A percentile compares a stretch with the other conserved stretches of the same genome.
phyloP scores from a whole-genome alignment of 2,797 vertebrate species.

The Acanthis flammea region DNA sequence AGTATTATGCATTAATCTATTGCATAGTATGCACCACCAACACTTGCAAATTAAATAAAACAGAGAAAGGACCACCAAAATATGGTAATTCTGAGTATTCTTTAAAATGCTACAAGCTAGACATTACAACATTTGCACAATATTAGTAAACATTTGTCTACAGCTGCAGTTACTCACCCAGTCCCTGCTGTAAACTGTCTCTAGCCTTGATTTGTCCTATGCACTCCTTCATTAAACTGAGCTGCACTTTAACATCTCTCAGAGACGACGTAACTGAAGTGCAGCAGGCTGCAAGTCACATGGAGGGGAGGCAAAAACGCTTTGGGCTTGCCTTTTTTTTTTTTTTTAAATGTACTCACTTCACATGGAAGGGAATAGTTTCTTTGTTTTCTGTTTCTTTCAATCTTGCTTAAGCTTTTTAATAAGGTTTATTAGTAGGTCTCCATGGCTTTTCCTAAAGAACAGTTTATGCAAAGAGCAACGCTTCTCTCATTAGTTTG shows the following conservation, averaged over 20 bases:
- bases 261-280: conserved; percentile 48
- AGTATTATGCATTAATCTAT: neutral
- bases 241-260: conserved; percentile 40
- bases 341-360: neutral
- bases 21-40: neutral
- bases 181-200: neutral
- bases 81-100: neutral
- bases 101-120: neutral
- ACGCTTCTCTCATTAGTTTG: conserved; percentile 62
- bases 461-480: conserved; percentile 75
- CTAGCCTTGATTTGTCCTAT: neutral
- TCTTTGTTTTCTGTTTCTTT: conserved; percentile 48
- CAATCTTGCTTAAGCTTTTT: conserved; percentile 34
- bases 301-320: conserved; percentile 26
- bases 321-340: neutral
- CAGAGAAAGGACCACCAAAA: neutral
- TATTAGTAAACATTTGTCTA: neutral
- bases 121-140: neutral
- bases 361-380: conserved; percentile 41
- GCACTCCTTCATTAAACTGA: conserved; percentile 36
- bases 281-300: conserved; percentile 56
- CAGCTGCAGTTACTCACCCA: conserved; percentile 63
- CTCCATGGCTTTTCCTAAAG: conserved; percentile 69
- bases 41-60: conserved; percentile 3
- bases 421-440: conserved; percentile 61